Conservation (phyloP, 2,113 vertebrate species). For the Platichthys stellatus region DNA sequence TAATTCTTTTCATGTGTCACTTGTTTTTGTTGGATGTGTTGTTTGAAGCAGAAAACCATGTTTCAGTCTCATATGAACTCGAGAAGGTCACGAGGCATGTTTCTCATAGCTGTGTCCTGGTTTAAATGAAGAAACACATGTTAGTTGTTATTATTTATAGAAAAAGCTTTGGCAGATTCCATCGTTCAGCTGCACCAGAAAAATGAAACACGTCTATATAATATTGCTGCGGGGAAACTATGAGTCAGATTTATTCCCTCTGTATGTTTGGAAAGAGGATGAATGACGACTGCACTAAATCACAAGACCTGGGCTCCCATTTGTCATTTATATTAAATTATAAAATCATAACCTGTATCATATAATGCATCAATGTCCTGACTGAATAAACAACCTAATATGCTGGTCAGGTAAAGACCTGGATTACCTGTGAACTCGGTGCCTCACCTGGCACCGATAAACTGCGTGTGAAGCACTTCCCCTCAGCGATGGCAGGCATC, state of each 20-base stretch:
- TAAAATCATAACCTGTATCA: constrained; percentile 6
- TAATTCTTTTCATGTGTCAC: background rate
- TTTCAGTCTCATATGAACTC: background rate
- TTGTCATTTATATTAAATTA: background rate
- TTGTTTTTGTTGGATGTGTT: background rate
- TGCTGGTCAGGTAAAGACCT: constrained; percentile 26
- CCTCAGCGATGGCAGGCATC: constrained; percentile 57
- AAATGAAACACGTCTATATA: background rate
- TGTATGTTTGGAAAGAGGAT: constrained; percentile 2
- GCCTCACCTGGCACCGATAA: constrained; percentile 57
- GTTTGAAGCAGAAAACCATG: too few species aligned
- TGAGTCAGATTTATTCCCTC: background rate
- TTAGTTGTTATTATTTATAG: constrained; percentile 4
- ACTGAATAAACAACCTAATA: constrained; percentile 31
- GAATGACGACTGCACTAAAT: background rate
- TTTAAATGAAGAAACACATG: constrained; percentile 6
- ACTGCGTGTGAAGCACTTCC: constrained; percentile 62
- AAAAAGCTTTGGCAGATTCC: background rate
- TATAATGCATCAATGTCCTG: background rate
- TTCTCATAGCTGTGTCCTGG: background rate
- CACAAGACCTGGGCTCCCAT: background rate
- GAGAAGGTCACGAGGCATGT: background rate
- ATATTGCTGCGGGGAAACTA: background rate
- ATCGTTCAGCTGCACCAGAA: background rate
- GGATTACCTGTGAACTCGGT: constrained; percentile 48